Conservation (phyloP, 64 coral and sea anemone species). For the Acropora tenuis region DNA sequence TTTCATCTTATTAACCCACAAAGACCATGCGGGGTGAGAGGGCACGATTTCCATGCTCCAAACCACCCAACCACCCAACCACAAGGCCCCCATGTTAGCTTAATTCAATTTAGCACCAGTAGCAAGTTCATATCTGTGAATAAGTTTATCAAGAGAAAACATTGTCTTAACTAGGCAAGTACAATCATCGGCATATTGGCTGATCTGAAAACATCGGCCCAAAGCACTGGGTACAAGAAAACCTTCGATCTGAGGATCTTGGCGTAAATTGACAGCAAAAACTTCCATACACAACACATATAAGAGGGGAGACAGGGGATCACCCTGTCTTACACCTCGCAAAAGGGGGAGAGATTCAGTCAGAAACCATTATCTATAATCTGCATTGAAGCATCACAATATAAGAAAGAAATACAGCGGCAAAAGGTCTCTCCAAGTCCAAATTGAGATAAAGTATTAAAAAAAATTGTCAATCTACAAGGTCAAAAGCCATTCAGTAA, state of each 20-base stretch:
- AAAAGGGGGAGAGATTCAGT: too few relatives aligned
- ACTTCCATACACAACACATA: conserved; percentile 37
- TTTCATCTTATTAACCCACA: conserved; percentile 43
- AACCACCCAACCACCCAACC: background rate
- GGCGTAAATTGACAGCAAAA: background rate
- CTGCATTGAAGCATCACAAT: too few relatives aligned
- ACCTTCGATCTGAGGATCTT: background rate
- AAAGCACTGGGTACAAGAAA: background rate
- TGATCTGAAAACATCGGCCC: background rate
- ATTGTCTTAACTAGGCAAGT: conserved; percentile 37
- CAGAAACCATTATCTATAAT: too few relatives aligned
- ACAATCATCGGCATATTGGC: conserved; percentile 48
- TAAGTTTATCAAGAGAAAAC: background rate
- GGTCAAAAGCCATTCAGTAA: conserved; percentile 4
- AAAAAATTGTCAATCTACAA: conserved; percentile 4
- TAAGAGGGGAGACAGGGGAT: conserved; percentile 1
- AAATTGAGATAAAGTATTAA: background rate
- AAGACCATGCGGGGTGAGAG: background rate
- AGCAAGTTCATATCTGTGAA: background rate
- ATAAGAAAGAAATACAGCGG: background rate
- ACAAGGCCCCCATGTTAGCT: conserved; percentile 43
- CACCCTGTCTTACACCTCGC: too few relatives aligned
- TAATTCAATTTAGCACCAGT: conserved; percentile 27
- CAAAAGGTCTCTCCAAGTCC: background rate
- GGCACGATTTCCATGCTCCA: background rate